Base-by-base conservation (phyloP, 2,113 vertebrate species). In the Anhinga anhinga region DNA sequence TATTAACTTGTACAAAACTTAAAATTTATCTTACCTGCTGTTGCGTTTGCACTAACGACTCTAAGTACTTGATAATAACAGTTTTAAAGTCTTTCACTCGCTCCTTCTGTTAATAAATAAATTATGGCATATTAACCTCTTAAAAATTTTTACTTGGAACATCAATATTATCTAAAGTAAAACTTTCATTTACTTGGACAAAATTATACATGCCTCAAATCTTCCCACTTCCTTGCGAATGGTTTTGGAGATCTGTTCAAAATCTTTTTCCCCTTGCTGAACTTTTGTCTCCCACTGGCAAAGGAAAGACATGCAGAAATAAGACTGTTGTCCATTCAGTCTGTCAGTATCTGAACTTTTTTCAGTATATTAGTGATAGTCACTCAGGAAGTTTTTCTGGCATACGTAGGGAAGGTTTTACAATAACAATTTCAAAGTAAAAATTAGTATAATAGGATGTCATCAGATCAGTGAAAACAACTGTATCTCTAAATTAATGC, bases 71-170 rank as follows among this genome's bases (percentile, higher is more conserved):
- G 90, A 99, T 98, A 95, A 99, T 99, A 98, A 99, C 99, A 78
- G 97, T 96, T 99, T 99, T 99, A 98, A 99, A 99, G 97, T 99
- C 99, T 98, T 98, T 99, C 98, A 99, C 99, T 97, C 99, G 96
- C 82, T 99, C 99, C 98, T 98, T 99, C 99, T 99, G 98, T 97
- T 96, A 91, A 91, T 45, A 95, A 93, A 98, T 69, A 97, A 96
- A 86, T 97, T 66, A 56, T 21, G 18, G 84, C 27, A 92, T 44
- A 86, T 90, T 96, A 97, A 79, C 14, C 29, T 91, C 83, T 91
- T n/a, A 30, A 93, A 2, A 25, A 45, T 79, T 42, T 62, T 88
- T 65, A 58, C 76, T 73, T 92, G 18, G 7, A 80, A 66, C 6
- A 11, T 82, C 59, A 94, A 1, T 82, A 93, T 87, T 67, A 15